These are phyloP conservation scores for Lamprotornis superbus DNA, from an alignment of 2,113 vertebrate genomes.

Conservation along the genomic window DNA sequence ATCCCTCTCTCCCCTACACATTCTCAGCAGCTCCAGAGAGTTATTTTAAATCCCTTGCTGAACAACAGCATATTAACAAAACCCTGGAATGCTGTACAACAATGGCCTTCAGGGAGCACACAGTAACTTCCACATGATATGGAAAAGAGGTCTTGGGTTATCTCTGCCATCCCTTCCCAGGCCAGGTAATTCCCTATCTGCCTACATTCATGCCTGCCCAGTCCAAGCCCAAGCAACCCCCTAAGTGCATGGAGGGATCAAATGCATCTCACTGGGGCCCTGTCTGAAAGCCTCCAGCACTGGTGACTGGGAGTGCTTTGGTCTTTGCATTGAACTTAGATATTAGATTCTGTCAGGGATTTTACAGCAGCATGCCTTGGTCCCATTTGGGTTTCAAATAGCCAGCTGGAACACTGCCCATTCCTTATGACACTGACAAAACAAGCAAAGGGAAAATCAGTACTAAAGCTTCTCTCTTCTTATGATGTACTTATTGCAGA, in stretches of 20 bases:
- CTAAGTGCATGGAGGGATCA: not conserved
- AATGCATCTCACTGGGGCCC: rapidly evolving
- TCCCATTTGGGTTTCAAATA: not conserved
- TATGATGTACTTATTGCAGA: not conserved
- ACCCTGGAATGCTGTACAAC: not conserved
- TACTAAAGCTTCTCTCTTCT: not conserved
- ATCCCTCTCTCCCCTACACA: not conserved
- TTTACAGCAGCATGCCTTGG: not conserved
- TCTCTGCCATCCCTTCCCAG: not conserved
- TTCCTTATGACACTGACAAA: not conserved
- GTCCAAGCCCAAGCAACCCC: not conserved
- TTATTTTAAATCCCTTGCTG: not conserved
- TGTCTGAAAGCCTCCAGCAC: not conserved
- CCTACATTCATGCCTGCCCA: not conserved
- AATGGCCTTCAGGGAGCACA: not conserved
- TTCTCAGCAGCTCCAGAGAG: not conserved
- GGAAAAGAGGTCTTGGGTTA: not conserved
- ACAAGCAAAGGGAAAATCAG: not conserved
- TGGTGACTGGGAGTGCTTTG: not conserved
- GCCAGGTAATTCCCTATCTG: not conserved
- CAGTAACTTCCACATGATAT: not conserved
- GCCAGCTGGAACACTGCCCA: not conserved
- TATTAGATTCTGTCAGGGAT: not conserved
- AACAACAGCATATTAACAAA: not conserved
- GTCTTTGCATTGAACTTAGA: not conserved